phyloP scores from a whole-genome alignment of 2,888 invertebrate genomes.

The Odontomyia ornata region DNA sequence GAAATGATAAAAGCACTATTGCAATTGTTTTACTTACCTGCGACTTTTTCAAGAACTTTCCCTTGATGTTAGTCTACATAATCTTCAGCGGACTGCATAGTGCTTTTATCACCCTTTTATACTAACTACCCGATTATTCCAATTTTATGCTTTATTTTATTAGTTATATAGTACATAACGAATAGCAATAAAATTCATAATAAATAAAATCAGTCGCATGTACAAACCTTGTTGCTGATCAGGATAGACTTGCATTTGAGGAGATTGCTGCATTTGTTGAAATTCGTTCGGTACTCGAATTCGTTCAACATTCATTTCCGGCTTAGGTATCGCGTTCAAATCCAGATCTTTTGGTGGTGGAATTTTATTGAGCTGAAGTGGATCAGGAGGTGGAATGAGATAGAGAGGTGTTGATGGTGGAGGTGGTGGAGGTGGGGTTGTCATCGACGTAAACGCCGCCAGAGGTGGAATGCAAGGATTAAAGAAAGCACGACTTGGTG shows the following conservation, averaged over 20 bases:
- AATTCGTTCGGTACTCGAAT: constrained; percentile 65
- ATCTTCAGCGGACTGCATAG: neutral
- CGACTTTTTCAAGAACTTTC: neutral
- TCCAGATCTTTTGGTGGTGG: constrained; percentile 71
- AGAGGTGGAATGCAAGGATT: constrained; percentile 60
- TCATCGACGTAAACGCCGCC: constrained; percentile 51
- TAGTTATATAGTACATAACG: too few species aligned
- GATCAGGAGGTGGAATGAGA: constrained; percentile 67
- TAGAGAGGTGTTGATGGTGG: constrained; percentile 61
- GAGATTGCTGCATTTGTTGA: constrained; percentile 19
- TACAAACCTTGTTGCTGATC: constrained; percentile 32
- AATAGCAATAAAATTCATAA: too few species aligned
- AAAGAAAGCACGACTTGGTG: constrained; percentile 55
- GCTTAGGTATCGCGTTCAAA: constrained; percentile 70
- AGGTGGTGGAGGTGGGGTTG: constrained; percentile 56
- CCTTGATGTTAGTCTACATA: too few species aligned
- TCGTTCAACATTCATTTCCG: constrained; percentile 69
- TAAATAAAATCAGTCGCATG: neutral
- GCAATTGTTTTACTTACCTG: constrained; percentile 41
- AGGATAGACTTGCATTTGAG: neutral
- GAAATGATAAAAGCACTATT: constrained; percentile 27
- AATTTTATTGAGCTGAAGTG: constrained; percentile 71
- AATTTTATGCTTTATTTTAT: too few species aligned
- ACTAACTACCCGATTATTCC: neutral
- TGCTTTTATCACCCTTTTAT: constrained; percentile 15